These are phyloP conservation scores for Caenorhabditis sp. DNA, from an alignment of 2,888 invertebrate genomes.

Conservation along the genomic window DNA sequence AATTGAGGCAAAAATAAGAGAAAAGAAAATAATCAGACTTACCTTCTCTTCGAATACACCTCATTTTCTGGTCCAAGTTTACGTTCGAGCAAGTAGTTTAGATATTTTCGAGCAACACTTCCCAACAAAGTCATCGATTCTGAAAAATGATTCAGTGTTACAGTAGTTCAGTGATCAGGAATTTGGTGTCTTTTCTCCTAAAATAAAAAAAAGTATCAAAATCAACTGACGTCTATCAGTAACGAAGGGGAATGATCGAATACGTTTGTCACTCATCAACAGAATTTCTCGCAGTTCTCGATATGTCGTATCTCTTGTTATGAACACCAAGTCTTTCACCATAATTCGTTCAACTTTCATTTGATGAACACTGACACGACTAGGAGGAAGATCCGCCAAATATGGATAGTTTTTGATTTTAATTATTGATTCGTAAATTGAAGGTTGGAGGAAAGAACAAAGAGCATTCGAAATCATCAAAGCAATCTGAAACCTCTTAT, in stretches of 20 bases:
- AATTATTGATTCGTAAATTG: slow-evolving; percentile 96
- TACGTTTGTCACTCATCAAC: slow-evolving; percentile 72
- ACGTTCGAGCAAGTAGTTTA: slow-evolving; percentile 68
- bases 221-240: slow-evolving; percentile 78
- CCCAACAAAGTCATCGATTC: slow-evolving; percentile 87
- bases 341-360: slow-evolving; percentile 89
- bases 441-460: slow-evolving; percentile 90
- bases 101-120: slow-evolving; percentile 75
- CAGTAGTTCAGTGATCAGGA: no score
- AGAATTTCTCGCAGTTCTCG: slow-evolving; percentile 85
- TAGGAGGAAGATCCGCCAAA: slow-evolving; percentile 79
- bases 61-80: slow-evolving; percentile 68
- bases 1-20: background rate
- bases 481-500: slow-evolving; percentile 81
- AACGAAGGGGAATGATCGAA: slow-evolving; percentile 89
- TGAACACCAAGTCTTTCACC: slow-evolving; percentile 76
- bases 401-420: slow-evolving; percentile 95
- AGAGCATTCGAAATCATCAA: slow-evolving; percentile 93
- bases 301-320: slow-evolving; percentile 84
- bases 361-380: slow-evolving; percentile 65
- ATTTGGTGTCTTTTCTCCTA: no score
- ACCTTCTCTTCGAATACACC: slow-evolving; percentile 23
- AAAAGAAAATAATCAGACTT: background rate
- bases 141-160: no score
- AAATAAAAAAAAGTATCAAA: no score